Evolutionary conservation across 2,888 invertebrate genomes (phyloP).

Genomic region (Sesia bembeciformis): DNA sequence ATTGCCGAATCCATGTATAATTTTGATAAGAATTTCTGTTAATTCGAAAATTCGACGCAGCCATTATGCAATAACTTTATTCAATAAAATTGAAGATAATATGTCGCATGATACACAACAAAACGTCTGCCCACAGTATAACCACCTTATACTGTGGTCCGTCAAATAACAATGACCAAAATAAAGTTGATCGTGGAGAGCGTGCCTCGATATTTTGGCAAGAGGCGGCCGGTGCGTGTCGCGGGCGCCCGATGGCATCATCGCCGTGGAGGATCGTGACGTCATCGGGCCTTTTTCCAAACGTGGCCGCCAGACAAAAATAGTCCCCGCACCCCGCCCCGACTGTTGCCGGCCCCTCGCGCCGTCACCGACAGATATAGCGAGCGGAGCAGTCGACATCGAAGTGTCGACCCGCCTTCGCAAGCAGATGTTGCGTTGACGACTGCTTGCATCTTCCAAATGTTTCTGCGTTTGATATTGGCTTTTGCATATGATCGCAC

Average conservation of each 20-base stretch:
- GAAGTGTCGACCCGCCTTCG: background rate
- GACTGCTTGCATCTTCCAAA: slow-evolving; percentile 2
- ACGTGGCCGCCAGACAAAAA: slow-evolving; percentile 74
- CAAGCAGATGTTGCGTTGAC: slow-evolving; percentile 10
- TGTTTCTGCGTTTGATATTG: too few relatives aligned
- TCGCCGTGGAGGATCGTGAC: slow-evolving; percentile 69
- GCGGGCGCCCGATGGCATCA: slow-evolving; percentile 67
- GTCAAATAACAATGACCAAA: slow-evolving; percentile 57
- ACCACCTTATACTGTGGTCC: slow-evolving; percentile 9
- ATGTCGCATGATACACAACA: too few relatives aligned
- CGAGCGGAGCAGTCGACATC: slow-evolving; percentile 27
- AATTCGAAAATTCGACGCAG: too few relatives aligned
- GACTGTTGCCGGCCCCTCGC: slow-evolving; percentile 40
- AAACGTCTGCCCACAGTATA: too few relatives aligned
- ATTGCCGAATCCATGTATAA: too few relatives aligned
- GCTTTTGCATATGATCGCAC: too few relatives aligned
- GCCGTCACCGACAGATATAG: slow-evolving; percentile 69
- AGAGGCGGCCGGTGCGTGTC: slow-evolving; percentile 41
- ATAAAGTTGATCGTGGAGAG: slow-evolving; percentile 61
- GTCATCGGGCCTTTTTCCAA: slow-evolving; percentile 71
- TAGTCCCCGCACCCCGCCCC: slow-evolving; percentile 64
- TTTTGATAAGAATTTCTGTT: too few relatives aligned
- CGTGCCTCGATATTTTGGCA: slow-evolving; percentile 68
- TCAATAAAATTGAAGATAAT: too few relatives aligned
- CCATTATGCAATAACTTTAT: too few relatives aligned